Conservation (phyloP, 2,888 invertebrate species). For the Tetragnatha montana region DNA sequence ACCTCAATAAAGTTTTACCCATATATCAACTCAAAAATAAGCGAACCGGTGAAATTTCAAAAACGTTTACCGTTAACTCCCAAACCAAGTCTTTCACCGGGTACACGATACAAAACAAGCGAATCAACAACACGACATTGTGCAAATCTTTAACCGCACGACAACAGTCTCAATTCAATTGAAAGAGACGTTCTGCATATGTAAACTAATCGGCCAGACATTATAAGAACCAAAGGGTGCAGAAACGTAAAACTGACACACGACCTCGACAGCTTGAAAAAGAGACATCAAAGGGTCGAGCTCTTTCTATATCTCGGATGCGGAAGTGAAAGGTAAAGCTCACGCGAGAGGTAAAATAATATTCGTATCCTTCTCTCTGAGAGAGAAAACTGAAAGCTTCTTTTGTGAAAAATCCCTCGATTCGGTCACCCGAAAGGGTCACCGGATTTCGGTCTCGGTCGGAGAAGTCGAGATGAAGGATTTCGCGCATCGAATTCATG, state of each 20-base stretch:
- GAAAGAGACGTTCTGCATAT: background rate
- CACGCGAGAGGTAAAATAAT: background rate
- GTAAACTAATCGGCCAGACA: slow-evolving; percentile 13
- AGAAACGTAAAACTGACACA: background rate
- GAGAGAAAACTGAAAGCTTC: slow-evolving; percentile 24
- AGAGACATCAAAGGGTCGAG: background rate
- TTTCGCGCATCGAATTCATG: background rate
- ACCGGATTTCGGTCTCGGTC: slow-evolving; percentile 40
- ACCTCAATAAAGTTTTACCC: too few relatives aligned
- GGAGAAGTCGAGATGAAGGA: slow-evolving; percentile 13
- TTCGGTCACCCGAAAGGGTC: slow-evolving; percentile 45
- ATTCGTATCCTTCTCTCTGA: background rate
- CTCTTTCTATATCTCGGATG: background rate
- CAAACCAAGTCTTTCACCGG: too few relatives aligned
- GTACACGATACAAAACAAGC: too few relatives aligned
- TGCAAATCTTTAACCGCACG: background rate
- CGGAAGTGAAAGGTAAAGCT: slow-evolving; percentile 13
- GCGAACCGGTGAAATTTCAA: too few relatives aligned
- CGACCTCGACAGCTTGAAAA: slow-evolving; percentile 11
- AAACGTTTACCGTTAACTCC: too few relatives aligned
- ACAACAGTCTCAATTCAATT: background rate
- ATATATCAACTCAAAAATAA: too few relatives aligned
- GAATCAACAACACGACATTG: background rate
- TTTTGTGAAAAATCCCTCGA: slow-evolving; percentile 7
- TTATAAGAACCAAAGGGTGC: slow-evolving; percentile 31